Evolutionary conservation across 2,797 vertebrate genomes (phyloP).

Genomic region (Nothura maculosa): DNA sequence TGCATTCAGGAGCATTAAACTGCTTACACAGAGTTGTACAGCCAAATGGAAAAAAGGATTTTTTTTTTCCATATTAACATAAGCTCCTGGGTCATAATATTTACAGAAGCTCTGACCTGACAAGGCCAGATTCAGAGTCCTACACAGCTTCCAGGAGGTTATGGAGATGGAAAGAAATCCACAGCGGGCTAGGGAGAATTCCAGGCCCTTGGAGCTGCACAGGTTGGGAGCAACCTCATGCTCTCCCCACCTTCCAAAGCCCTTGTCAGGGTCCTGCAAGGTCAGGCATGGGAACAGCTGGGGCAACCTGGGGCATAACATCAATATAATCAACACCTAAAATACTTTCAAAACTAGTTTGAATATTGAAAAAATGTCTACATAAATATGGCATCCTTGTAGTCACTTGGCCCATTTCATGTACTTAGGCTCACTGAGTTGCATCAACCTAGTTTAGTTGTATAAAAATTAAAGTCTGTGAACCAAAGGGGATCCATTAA

Average conservation of each 20-base stretch:
- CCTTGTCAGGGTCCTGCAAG: neutral
- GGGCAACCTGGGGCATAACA: neutral
- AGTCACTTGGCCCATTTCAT: neutral
- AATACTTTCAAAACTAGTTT: neutral
- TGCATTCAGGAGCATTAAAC: constrained; percentile 19
- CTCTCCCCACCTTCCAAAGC: neutral
- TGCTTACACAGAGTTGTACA: constrained; percentile 19
- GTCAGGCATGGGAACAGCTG: neutral
- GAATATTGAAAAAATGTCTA: neutral
- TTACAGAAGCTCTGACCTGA: constrained; percentile 29
- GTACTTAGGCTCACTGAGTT: neutral
- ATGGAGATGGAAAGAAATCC: neutral
- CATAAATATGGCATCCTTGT: neutral
- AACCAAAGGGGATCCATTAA: neutral
- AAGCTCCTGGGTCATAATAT: constrained; percentile 40
- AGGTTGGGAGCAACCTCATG: neutral
- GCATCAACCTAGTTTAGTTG: neutral
- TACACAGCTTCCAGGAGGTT: neutral
- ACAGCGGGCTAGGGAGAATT: neutral
- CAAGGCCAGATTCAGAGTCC: neutral
- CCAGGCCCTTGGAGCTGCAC: neutral
- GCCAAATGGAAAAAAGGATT: neutral
- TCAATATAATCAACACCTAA: neutral
- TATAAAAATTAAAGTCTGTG: neutral
- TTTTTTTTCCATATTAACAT: constrained; percentile 29